phyloP scores from a whole-genome alignment of 2,888 invertebrate genomes.

The Hydropsyche betteni region DNA sequence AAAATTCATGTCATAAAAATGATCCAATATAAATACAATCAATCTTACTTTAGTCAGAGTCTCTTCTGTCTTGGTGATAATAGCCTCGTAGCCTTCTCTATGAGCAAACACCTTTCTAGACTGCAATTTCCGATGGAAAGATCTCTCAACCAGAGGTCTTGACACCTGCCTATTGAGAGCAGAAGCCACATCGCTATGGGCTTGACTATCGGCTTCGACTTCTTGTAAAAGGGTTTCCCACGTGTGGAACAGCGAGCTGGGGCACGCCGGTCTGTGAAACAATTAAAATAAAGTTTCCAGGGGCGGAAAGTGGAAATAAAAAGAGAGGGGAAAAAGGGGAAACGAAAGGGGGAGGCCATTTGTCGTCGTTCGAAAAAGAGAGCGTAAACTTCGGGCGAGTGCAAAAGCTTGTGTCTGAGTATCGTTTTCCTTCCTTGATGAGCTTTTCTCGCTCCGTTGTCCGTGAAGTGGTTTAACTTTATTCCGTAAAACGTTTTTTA shows the following conservation, averaged over 20 bases:
- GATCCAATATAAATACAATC: neutral
- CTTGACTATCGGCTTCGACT: slow-evolving; percentile 88
- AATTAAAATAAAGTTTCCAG: too few relatives aligned
- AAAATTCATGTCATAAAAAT: too few relatives aligned
- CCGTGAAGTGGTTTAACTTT: neutral
- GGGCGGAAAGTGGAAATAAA: too few relatives aligned
- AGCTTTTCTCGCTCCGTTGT: neutral
- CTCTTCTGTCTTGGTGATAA: slow-evolving; percentile 85
- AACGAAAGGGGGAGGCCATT: too few relatives aligned
- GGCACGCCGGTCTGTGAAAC: slow-evolving; percentile 44
- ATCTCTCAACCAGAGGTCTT: slow-evolving; percentile 83
- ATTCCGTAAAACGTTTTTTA: neutral
- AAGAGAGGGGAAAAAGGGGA: too few relatives aligned
- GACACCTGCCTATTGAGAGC: slow-evolving; percentile 81
- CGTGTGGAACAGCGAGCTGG: slow-evolving; percentile 78
- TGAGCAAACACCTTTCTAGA: slow-evolving; percentile 90
- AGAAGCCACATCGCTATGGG: slow-evolving; percentile 84
- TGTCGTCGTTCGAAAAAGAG: neutral
- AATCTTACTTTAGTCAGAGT: slow-evolving; percentile 73
- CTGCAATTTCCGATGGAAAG: slow-evolving; percentile 91
- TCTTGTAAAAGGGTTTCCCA: slow-evolving; percentile 93
- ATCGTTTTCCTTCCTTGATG: neutral
- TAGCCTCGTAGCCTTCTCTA: slow-evolving; percentile 88
- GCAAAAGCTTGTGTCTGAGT: slow-evolving; percentile 13
- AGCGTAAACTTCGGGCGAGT: neutral